These are phyloP conservation scores for Harpagifer antarcticus DNA, from an alignment of 2,797 vertebrate genomes.

Conservation along the genomic window DNA sequence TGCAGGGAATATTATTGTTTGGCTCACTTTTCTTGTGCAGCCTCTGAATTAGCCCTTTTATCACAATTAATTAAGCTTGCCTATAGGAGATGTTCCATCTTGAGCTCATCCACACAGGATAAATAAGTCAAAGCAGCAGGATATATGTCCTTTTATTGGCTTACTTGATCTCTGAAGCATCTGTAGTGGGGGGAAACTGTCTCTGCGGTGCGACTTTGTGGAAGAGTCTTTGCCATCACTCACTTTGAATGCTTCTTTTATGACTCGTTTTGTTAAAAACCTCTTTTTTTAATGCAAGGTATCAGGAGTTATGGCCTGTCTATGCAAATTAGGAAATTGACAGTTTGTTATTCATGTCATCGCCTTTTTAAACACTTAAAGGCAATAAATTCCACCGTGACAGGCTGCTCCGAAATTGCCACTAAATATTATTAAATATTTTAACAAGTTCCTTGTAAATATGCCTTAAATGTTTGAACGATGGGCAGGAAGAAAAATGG, in stretches of 20 bases:
- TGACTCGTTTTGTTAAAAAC: constrained; percentile 91
- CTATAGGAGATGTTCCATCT: constrained; percentile 89
- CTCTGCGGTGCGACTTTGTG: constrained; percentile 82
- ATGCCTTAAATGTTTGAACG: constrained; percentile 90
- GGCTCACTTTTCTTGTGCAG: constrained; percentile 82
- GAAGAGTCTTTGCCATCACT: constrained; percentile 86
- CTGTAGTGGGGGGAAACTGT: constrained; percentile 77
- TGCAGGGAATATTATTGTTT: constrained; percentile 86
- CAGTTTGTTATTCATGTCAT: constrained; percentile 92
- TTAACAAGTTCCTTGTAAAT: constrained; percentile 94
- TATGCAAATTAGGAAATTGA: constrained; percentile 90
- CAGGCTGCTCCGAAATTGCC: constrained; percentile 88
- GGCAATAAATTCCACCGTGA: constrained; percentile 84
- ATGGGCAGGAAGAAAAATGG: constrained; percentile 89
- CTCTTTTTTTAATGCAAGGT: constrained; percentile 89
- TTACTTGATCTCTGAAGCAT: constrained; percentile 86
- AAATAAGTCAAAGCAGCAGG: constrained; percentile 87
- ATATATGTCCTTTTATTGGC: constrained; percentile 91
- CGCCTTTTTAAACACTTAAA: constrained; percentile 91
- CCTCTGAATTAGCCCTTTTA: constrained; percentile 88
- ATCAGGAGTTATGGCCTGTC: constrained; percentile 89
- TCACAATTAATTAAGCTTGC: constrained; percentile 89
- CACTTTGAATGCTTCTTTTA: constrained; percentile 87
- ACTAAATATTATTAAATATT: constrained; percentile 94
- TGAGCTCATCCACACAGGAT: constrained; percentile 87